Percentiles rank a stretch among this genome's conserved stretches.
phyloP scores from a whole-genome alignment of 2,888 invertebrate genomes.

The Apodemia hepburni region DNA sequence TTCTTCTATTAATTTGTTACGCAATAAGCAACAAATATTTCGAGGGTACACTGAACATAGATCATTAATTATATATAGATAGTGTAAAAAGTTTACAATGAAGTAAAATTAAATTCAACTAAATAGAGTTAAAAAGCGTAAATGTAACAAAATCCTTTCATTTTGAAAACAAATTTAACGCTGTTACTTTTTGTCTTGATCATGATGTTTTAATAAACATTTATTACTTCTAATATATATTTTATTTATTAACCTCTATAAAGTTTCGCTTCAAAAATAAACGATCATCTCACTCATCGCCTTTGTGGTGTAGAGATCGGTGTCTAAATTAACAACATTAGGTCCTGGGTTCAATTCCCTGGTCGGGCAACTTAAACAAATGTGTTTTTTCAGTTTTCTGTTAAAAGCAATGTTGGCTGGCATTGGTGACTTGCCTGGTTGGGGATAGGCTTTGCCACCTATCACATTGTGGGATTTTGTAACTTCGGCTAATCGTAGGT shows the following conservation, averaged over 20 bases:
- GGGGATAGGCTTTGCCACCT: too few relatives aligned
- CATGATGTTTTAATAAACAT: slow-evolving; percentile 72
- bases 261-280: too few relatives aligned
- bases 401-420: too few relatives aligned
- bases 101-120: slow-evolving; percentile 24
- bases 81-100: slow-evolving; percentile 27
- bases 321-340: too few relatives aligned
- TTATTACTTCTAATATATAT: slow-evolving; percentile 50
- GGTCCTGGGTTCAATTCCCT: too few relatives aligned
- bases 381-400: too few relatives aligned
- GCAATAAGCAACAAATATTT: slow-evolving; percentile 29
- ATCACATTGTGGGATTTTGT: too few relatives aligned
- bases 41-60: slow-evolving; percentile 33
- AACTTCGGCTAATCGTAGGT: too few relatives aligned
- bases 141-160: slow-evolving; percentile 46
- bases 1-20: slow-evolving; percentile 37
- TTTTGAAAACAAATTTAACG: slow-evolving; percentile 67
- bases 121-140: slow-evolving; percentile 27
- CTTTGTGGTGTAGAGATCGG: too few relatives aligned
- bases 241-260: slow-evolving; percentile 32
- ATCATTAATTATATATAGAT: slow-evolving; percentile 33
- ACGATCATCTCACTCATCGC: too few relatives aligned
- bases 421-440: too few relatives aligned
- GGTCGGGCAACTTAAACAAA: too few relatives aligned
- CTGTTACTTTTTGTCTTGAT: slow-evolving; percentile 71